Conservation (phyloP, 2,888 invertebrate species). For the Eupithecia insigniata region DNA sequence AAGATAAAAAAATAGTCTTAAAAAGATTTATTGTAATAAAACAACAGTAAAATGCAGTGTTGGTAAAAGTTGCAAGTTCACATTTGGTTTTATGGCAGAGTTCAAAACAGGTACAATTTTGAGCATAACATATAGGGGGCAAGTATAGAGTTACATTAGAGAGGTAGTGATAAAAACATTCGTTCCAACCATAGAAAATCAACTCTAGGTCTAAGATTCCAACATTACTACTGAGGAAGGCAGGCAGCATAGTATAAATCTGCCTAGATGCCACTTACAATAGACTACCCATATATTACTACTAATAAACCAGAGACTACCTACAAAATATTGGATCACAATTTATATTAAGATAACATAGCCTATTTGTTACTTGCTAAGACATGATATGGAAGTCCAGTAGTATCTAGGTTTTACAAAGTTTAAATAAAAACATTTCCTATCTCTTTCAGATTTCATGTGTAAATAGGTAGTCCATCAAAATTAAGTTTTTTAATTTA, state of each 20-base stretch:
- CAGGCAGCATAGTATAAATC: neutral
- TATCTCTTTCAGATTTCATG: neutral
- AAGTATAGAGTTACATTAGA: neutral
- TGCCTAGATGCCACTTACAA: neutral
- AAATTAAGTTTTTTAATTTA: neutral
- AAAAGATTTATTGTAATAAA: conserved; percentile 21
- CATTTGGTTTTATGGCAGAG: conserved; percentile 10
- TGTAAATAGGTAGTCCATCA: neutral
- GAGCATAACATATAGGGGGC: conserved; percentile 31
- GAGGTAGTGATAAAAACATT: neutral
- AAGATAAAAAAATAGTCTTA: neutral
- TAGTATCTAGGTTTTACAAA: neutral
- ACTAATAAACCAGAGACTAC: too few species aligned
- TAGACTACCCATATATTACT: too few species aligned
- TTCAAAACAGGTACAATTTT: conserved; percentile 33
- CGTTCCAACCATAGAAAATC: too few species aligned
- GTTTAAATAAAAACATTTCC: neutral
- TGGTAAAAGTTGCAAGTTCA: conserved; percentile 19
- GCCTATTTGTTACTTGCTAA: neutral
- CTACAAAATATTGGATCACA: neutral
- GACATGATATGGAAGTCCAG: neutral
- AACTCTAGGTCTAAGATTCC: too few species aligned
- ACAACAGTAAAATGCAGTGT: conserved; percentile 28
- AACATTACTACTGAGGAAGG: neutral
- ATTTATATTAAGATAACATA: neutral